These are phyloP conservation scores for Morone saxatilis DNA, from an alignment of 2,113 vertebrate species.

Conservation along the genomic window DNA sequence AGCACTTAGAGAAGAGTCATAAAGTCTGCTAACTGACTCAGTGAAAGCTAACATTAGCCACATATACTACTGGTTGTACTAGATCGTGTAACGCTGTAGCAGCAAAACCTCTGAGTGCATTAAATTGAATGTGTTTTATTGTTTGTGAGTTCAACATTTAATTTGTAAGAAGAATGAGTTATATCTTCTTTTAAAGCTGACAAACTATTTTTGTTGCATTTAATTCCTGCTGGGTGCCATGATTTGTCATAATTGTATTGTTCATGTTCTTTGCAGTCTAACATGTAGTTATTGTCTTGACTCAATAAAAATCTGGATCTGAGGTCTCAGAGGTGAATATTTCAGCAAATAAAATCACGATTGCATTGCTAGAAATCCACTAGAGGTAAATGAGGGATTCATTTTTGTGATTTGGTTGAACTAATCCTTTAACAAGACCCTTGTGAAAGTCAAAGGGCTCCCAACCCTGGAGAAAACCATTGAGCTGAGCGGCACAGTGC, in stretches of 20 bases:
- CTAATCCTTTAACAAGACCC: slow-evolving; percentile 32
- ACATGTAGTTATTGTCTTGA: background rate
- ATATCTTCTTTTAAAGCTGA: background rate
- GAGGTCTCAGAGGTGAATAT: background rate
- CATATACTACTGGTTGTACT: background rate
- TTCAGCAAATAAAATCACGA: background rate
- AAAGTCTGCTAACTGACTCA: background rate
- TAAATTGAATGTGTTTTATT: background rate
- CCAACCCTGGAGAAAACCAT: slow-evolving; percentile 15
- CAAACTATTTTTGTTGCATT: background rate
- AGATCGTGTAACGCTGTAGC: background rate
- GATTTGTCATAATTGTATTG: background rate
- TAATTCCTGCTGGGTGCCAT: background rate
- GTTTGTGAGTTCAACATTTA: background rate
- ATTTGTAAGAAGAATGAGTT: background rate
- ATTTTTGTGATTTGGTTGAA: slow-evolving; percentile 10
- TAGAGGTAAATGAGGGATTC: background rate
- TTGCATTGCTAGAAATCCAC: background rate
- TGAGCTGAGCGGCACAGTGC: slow-evolving; percentile 34
- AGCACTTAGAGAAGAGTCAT: background rate
- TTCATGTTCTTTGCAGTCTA: background rate
- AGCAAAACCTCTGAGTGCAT: background rate
- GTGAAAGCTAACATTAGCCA: background rate
- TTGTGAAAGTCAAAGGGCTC: slow-evolving; percentile 13
- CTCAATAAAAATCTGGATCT: background rate